These are phyloP conservation scores for Aporophyla nigra DNA, from an alignment of 2,888 invertebrate species.

Conservation along the genomic window DNA sequence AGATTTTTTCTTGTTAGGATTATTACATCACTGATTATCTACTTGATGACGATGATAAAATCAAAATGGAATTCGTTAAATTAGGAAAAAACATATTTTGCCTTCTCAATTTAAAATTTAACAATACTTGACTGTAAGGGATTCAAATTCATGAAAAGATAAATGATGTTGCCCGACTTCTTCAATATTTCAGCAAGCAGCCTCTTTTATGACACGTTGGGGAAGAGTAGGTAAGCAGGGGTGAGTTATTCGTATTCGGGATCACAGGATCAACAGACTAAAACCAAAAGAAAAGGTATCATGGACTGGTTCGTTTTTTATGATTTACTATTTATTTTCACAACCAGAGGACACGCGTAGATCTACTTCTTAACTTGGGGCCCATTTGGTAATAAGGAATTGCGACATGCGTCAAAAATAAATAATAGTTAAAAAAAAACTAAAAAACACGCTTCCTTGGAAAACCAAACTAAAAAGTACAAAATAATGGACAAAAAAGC, in stretches of 20 bases:
- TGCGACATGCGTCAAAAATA: not conserved
- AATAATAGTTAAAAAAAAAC: too few species aligned
- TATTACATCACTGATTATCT: too few species aligned
- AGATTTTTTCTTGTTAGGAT: too few species aligned
- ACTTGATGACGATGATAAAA: not conserved
- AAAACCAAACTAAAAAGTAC: too few species aligned
- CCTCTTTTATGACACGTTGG: slow-evolving; percentile 17
- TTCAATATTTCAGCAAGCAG: slow-evolving; percentile 31
- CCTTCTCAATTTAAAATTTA: too few species aligned
- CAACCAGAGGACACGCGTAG: not conserved
- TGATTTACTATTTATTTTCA: not conserved
- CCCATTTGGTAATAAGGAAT: not conserved
- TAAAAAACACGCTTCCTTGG: too few species aligned
- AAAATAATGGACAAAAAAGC: too few species aligned
- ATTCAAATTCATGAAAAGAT: slow-evolving; percentile 12
- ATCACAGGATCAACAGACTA: slow-evolving; percentile 1
- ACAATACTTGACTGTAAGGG: too few species aligned
- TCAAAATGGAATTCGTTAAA: too few species aligned
- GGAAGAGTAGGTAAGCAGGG: slow-evolving; percentile 14
- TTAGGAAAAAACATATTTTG: not conserved
- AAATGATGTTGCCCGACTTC: slow-evolving; percentile 24
- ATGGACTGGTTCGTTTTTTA: not conserved
- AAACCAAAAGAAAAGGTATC: not conserved
- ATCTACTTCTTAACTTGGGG: not conserved
- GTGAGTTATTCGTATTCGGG: slow-evolving; percentile 5